These are phyloP conservation scores for Dichetophora obliterata DNA, from an alignment of 2,888 invertebrate species.

Conservation along the genomic window DNA sequence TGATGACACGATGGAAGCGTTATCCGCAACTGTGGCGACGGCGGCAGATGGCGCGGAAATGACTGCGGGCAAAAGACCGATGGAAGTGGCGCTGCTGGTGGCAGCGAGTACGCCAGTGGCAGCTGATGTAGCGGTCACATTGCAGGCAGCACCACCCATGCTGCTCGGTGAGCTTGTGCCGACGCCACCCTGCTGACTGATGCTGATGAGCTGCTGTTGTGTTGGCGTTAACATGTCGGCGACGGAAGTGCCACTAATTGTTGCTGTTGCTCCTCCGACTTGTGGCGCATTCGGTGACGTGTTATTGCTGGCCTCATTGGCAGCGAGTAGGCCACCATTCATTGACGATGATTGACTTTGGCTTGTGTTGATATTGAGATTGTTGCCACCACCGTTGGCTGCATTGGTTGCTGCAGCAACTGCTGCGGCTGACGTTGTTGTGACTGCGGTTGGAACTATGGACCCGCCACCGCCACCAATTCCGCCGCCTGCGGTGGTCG, in stretches of 20 bases:
- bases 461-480: constrained; percentile 63
- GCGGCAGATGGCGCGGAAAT: constrained; percentile 39
- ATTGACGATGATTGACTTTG: constrained; percentile 50
- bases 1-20: constrained; percentile 55
- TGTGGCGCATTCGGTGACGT: constrained; percentile 51
- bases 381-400: constrained; percentile 47
- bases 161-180: constrained; percentile 51
- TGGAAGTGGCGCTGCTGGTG: constrained; percentile 55
- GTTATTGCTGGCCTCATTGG: constrained; percentile 43
- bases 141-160: constrained; percentile 46
- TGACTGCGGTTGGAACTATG: constrained; percentile 47
- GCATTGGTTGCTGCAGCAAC: constrained; percentile 47
- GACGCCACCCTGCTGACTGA: constrained; percentile 52
- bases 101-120: constrained; percentile 61
- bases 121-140: constrained; percentile 54
- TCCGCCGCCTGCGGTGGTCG: constrained; percentile 63
- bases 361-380: constrained; percentile 49
- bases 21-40: constrained; percentile 45
- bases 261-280: constrained; percentile 30
- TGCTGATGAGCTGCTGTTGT: constrained; percentile 50
- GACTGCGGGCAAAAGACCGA: constrained; percentile 54
- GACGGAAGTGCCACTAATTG: constrained; percentile 39
- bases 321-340: constrained; percentile 52
- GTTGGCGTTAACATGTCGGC: constrained; percentile 51
- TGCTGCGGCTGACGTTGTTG: constrained; percentile 40